Evolutionary conservation across 2,797 vertebrate genomes (phyloP).

Genomic region (Melopsittacus undulatus): DNA sequence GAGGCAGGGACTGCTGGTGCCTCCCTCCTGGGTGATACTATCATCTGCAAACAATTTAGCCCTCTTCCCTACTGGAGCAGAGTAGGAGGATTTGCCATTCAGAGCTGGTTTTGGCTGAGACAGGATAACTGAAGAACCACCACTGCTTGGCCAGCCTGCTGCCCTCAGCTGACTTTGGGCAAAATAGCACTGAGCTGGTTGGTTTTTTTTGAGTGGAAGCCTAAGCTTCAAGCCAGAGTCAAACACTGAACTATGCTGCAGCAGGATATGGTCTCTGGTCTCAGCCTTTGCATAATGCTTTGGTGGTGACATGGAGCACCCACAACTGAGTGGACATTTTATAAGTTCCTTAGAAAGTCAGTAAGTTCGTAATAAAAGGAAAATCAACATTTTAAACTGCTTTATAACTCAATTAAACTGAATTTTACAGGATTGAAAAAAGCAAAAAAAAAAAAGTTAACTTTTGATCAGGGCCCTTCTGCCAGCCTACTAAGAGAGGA

Average conservation of each 20-base stretch:
- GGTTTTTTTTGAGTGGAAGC: not conserved
- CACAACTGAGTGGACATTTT: not conserved
- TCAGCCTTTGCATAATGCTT: not conserved
- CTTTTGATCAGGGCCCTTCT: not conserved
- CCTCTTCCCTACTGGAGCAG: not conserved
- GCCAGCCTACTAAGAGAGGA: not conserved
- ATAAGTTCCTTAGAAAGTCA: not conserved
- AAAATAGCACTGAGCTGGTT: not conserved
- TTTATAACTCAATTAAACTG: not conserved
- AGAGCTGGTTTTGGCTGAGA: not conserved
- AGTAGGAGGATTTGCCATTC: not conserved
- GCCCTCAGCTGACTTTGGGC: conserved; percentile 8
- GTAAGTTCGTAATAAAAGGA: not conserved
- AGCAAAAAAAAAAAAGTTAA: accelerated
- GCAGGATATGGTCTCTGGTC: not conserved
- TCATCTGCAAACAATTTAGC: not conserved
- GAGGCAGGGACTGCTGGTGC: not conserved
- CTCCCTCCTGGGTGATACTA: not conserved
- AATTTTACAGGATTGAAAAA: not conserved
- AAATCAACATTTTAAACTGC: not conserved
- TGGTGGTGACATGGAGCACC: not conserved
- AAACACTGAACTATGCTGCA: not conserved
- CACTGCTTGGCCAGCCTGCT: not conserved
- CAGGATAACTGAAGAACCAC: not conserved
- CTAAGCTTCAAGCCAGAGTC: not conserved